Conservation (phyloP, 2,797 vertebrate species). For the Ctenopoma kingsleyae region DNA sequence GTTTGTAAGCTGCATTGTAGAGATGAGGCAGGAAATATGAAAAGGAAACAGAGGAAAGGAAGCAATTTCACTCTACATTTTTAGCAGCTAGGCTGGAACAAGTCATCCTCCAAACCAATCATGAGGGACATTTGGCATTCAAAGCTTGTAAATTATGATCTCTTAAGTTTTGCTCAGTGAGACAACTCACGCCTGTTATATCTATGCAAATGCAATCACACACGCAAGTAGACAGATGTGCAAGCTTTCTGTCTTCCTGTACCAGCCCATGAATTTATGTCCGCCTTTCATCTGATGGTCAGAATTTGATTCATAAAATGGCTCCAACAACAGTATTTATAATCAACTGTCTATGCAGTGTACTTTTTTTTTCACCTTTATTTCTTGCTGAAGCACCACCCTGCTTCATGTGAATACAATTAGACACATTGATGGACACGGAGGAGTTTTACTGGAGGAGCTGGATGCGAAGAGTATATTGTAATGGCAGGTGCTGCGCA, state of each 20-base stretch:
- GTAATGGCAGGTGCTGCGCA: background rate
- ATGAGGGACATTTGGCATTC: constrained; percentile 70
- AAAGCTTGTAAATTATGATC: constrained; percentile 60
- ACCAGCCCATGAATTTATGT: constrained; percentile 68
- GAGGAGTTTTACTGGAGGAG: background rate
- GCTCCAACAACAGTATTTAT: constrained; percentile 48
- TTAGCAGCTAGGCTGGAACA: constrained; percentile 45
- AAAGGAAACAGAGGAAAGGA: constrained; percentile 40
- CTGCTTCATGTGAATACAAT: background rate
- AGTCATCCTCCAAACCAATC: constrained; percentile 69
- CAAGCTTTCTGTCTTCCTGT: constrained; percentile 58
- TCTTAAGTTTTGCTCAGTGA: constrained; percentile 31
- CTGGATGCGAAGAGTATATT: background rate
- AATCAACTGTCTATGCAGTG: constrained; percentile 20
- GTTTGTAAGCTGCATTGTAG: constrained; percentile 43
- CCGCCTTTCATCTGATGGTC: constrained; percentile 71
- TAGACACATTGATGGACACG: background rate
- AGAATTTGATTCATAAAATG: constrained; percentile 62
- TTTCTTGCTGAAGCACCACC: constrained; percentile 1
- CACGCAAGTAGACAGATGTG: constrained; percentile 61
- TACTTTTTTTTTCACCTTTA: constrained; percentile 14
- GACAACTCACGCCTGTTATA: constrained; percentile 52
- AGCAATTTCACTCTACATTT: constrained; percentile 47
- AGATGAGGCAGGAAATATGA: constrained; percentile 13
- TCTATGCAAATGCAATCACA: constrained; percentile 73